Base-by-base conservation (phyloP, 1,140 invertebrate genomes). In the Tenebrio molitor region DNA sequence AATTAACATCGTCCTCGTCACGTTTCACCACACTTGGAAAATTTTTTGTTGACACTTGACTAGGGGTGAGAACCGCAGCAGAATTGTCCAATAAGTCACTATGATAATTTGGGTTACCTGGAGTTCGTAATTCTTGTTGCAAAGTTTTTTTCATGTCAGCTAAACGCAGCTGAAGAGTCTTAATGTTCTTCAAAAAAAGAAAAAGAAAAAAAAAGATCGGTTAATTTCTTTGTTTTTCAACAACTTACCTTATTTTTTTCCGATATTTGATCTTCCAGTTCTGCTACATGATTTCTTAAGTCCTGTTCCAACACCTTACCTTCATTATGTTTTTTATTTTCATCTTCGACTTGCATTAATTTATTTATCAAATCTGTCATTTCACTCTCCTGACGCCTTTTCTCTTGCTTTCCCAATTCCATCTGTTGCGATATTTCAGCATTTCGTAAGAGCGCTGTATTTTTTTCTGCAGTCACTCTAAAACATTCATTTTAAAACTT, bases 91-190 rank as follows among this genome's bases (percentile, higher is more conserved):
- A 64, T 10, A 74, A 63, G 23, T 80, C 77, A 62, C 42, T 69
- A 10, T 76, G 70, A 39, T 74, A 75, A 42, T 74, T 76, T 33
- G 66, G 62, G 23, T 73, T 77, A 21, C 72, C 71, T 8, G 78
- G 76, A 34, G 89, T 86, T 78, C 91, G 91, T 23, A 97, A 82
- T 82, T 97, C 95, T 71, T 91, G 87, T 81, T 97, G 95, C 36
- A 97, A 84, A 0, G 94, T 96, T 82, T 97, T 96, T 81, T 96
- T 95, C 87, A 97, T 91, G 81, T 97, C 95, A 2, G 89, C 87
- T 79, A 97, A 84, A 69, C 93, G 88, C 83, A 96, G 92, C 79
- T 96, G 93, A 71, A 96, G 88, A 34, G 93, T 90, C 85, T 95
- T 94, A 75, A 97, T 92, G 83, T 91, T 92, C 95, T 96, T 81